Percentiles rank a stretch among this genome's conserved stretches.
phyloP scores from a whole-genome alignment of 2,888 invertebrate species.

The Microctonus brassicae region DNA sequence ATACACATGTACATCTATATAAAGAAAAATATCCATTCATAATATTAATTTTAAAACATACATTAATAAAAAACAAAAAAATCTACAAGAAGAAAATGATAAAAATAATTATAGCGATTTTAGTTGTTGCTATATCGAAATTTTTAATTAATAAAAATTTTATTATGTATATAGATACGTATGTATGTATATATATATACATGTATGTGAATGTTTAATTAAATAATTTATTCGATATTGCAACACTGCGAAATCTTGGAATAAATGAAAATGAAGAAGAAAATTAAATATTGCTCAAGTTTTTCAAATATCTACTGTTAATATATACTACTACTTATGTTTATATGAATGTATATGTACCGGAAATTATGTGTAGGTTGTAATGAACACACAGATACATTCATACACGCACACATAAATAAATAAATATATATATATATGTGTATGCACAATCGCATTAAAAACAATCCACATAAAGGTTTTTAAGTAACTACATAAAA shows the following conservation, averaged over 20 bases:
- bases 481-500: background rate
- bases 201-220: background rate
- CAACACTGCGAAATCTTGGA: slow-evolving; percentile 35
- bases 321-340: background rate
- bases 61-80: slow-evolving; percentile 3
- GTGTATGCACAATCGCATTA: too few relatives aligned
- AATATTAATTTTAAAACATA: too few relatives aligned
- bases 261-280: background rate
- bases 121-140: background rate
- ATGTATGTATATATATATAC: too few relatives aligned
- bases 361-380: background rate
- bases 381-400: background rate
- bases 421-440: too few relatives aligned
- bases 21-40: too few relatives aligned
- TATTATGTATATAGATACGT: too few relatives aligned
- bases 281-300: background rate
- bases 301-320: background rate
- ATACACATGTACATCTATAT: too few relatives aligned
- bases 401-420: background rate
- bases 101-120: background rate
- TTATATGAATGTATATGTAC: background rate
- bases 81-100: slow-evolving; percentile 8
- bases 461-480: background rate
- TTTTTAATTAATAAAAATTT: background rate
- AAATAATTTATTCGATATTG: slow-evolving; percentile 18